phyloP scores from a whole-genome alignment of 2,888 invertebrate genomes.

The Drosophila barbarae region DNA sequence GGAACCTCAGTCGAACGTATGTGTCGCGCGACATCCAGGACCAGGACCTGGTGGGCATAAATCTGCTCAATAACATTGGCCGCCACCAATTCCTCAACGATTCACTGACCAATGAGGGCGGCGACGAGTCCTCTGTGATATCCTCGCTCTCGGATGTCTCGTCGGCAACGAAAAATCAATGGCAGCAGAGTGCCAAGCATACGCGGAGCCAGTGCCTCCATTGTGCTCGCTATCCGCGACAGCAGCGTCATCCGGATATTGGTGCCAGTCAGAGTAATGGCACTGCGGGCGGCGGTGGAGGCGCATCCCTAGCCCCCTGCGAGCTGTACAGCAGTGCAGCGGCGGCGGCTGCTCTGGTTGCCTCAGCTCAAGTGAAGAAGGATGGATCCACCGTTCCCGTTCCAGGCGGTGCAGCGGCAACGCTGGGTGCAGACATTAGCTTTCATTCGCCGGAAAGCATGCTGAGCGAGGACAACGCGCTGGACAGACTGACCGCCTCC shows the following conservation, averaged over 20 bases:
- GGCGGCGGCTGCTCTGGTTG: conserved; percentile 64
- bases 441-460: conserved; percentile 80
- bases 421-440: conserved; percentile 74
- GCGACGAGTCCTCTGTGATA: conserved; percentile 78
- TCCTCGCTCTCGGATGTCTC: conserved; percentile 80
- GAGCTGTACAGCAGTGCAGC: conserved; percentile 66
- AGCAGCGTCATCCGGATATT: conserved; percentile 50
- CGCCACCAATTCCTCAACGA: conserved; percentile 78
- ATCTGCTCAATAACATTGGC: conserved; percentile 63
- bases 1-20: conserved; percentile 77
- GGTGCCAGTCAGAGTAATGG: conserved; percentile 25
- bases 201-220: conserved; percentile 77
- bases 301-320: conserved; percentile 46
- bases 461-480: conserved; percentile 78
- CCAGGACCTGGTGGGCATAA: conserved; percentile 76
- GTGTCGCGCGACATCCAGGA: conserved; percentile 79
- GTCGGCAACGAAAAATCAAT: conserved; percentile 53
- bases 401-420: conserved; percentile 46
- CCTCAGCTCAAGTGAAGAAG: conserved; percentile 50
- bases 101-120: conserved; percentile 76
- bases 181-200: conserved; percentile 78
- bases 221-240: conserved; percentile 75
- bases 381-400: conserved; percentile 4
- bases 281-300: conserved; percentile 4
- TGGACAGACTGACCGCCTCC: conserved; percentile 77